phyloP scores from a whole-genome alignment of 2,888 invertebrate species.

The Nasonia oneida region DNA sequence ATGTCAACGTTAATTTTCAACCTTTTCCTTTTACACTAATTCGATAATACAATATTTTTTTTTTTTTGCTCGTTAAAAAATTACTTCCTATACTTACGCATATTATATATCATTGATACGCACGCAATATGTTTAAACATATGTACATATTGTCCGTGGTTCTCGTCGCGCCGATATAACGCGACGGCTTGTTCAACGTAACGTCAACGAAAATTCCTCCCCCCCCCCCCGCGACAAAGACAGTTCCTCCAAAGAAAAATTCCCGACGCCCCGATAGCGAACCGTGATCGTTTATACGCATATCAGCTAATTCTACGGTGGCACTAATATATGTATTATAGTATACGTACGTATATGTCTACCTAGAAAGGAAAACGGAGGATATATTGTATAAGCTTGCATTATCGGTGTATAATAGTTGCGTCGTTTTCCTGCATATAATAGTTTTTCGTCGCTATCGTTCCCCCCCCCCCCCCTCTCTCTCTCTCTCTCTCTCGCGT shows the following conservation, averaged over 20 bases:
- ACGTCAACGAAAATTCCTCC: background rate
- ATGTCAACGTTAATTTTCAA: slow-evolving; percentile 1
- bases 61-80: background rate
- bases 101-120: background rate
- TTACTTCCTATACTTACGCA: too few relatives aligned
- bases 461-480: too few relatives aligned
- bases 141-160: slow-evolving; percentile 39
- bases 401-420: background rate
- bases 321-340: slow-evolving; percentile 37
- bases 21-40: slow-evolving; percentile 9
- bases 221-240: background rate
- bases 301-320: slow-evolving; percentile 31
- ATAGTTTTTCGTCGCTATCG: too few relatives aligned
- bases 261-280: slow-evolving; percentile 38
- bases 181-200: background rate
- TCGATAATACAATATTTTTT: background rate
- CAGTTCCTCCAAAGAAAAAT: slow-evolving; percentile 40
- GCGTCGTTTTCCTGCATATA: background rate
- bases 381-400: slow-evolving; percentile 25
- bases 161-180: background rate
- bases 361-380: slow-evolving; percentile 43
- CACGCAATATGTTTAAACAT: slow-evolving; percentile 37
- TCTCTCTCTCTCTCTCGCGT: too few relatives aligned
- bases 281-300: slow-evolving; percentile 9
- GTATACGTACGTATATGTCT: slow-evolving; percentile 1